phyloP scores from a whole-genome alignment of 2,113 vertebrate genomes.

The Ochotona princeps region DNA sequence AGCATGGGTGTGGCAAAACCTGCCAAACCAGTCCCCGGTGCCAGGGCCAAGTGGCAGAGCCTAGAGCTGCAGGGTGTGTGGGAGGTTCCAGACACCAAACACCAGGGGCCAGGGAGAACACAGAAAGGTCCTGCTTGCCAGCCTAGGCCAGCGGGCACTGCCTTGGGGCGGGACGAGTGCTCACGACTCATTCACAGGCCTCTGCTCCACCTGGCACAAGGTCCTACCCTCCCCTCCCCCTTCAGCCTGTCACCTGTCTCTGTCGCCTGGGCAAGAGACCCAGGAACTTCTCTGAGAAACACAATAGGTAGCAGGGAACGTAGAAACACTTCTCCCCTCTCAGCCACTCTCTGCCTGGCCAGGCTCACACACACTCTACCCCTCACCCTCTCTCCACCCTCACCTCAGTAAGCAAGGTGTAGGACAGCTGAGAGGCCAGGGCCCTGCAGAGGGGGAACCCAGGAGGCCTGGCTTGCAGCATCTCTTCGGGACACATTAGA shows the following conservation, averaged over 20 bases:
- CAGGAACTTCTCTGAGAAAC: not conserved
- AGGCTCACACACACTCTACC: not conserved
- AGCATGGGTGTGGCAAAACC: constrained; percentile 58
- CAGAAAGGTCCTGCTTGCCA: not conserved
- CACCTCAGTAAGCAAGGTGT: not conserved
- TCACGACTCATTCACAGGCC: not conserved
- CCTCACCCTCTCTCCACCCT: too few relatives aligned
- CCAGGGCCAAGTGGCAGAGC: constrained; percentile 53
- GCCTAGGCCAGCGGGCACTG: not conserved
- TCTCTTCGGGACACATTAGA: not conserved
- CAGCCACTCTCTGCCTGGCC: not conserved
- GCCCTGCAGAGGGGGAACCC: too few relatives aligned
- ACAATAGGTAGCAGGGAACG: constrained; percentile 19
- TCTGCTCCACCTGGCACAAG: not conserved
- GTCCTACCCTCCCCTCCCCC: not conserved
- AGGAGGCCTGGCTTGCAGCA: not conserved
- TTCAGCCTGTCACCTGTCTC: not conserved
- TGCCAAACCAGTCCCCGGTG: constrained; percentile 69
- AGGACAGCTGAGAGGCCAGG: not conserved
- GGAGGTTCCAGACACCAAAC: not conserved
- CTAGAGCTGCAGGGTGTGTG: not conserved
- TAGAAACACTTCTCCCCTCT: not conserved
- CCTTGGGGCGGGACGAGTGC: not conserved
- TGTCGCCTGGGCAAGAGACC: constrained; percentile 5
- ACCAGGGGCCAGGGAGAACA: not conserved